Percentiles rank a stretch among this genome's conserved stretches.
These are phyloP conservation scores for Scaptodrosophila latifasciaeformis DNA, from an alignment of 2,888 invertebrate genomes.

Conservation along the genomic window DNA sequence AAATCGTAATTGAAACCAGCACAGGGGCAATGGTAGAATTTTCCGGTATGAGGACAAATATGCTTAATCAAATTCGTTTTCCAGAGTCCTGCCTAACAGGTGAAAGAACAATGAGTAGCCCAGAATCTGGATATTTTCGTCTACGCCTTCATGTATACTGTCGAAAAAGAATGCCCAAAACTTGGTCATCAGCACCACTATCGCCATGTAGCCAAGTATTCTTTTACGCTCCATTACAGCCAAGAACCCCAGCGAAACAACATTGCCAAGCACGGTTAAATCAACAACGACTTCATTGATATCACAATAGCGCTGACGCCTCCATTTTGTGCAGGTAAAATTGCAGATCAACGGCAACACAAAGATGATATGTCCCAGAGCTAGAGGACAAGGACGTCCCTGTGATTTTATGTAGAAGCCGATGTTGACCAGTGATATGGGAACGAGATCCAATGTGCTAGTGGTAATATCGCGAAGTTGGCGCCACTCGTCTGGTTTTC, in stretches of 20 bases:
- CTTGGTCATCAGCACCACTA: slow-evolving; percentile 40
- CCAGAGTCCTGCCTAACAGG: slow-evolving; percentile 30
- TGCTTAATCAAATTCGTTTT: not conserved
- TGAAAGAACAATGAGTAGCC: slow-evolving; percentile 42
- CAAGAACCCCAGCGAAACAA: slow-evolving; percentile 54
- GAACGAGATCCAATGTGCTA: slow-evolving; percentile 49
- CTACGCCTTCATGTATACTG: slow-evolving; percentile 31
- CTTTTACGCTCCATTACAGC: slow-evolving; percentile 40
- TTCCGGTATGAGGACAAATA: too few species aligned
- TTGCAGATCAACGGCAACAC: slow-evolving; percentile 59
- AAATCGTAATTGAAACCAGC: too few species aligned
- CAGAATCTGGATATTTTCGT: slow-evolving; percentile 43
- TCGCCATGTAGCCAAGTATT: slow-evolving; percentile 45
- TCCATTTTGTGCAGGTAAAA: slow-evolving; percentile 35
- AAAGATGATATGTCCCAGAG: slow-evolving; percentile 52
- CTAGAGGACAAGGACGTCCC: slow-evolving; percentile 39
- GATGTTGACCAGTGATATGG: slow-evolving; percentile 60
- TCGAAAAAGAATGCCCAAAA: slow-evolving; percentile 47
- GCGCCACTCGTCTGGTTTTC: slow-evolving; percentile 18
- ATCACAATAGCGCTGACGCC: slow-evolving; percentile 35
- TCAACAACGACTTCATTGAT: slow-evolving; percentile 39
- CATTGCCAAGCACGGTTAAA: slow-evolving; percentile 56
- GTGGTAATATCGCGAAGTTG: slow-evolving; percentile 33
- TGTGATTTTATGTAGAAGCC: slow-evolving; percentile 48
- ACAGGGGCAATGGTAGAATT: too few species aligned